Conservation (phyloP, 2,888 invertebrate genomes). For the Sarcophaga caerulescens region DNA sequence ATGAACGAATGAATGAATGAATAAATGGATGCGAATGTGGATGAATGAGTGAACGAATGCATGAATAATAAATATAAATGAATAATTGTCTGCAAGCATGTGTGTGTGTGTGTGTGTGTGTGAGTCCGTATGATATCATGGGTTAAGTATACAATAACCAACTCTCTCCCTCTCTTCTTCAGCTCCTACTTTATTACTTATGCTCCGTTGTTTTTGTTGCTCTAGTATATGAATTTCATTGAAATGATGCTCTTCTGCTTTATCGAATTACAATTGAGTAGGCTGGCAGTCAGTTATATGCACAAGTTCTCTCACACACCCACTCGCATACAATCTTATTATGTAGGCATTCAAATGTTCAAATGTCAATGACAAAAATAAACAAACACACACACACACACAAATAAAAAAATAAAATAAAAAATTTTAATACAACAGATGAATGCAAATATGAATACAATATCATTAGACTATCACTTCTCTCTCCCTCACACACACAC, state of each 20-base stretch:
- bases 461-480: too few relatives aligned
- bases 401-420: not conserved
- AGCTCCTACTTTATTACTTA: not conserved
- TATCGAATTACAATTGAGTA: conserved; percentile 41
- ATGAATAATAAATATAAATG: not conserved
- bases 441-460: not conserved
- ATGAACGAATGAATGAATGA: not conserved
- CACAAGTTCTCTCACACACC: not conserved
- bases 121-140: not conserved
- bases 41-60: not conserved
- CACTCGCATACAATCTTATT: not conserved
- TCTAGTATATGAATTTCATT: conserved; percentile 11
- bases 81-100: not conserved
- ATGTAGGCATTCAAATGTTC: not conserved
- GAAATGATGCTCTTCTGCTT: conserved; percentile 48
- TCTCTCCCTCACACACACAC: too few relatives aligned
- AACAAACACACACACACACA: not conserved
- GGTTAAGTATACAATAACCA: not conserved
- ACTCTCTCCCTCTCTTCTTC: not conserved
- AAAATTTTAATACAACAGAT: not conserved
- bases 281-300: not conserved
- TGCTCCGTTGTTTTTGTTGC: too few relatives aligned
- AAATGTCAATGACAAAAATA: not conserved
- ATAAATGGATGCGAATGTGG: too few relatives aligned
- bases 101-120: too few relatives aligned